Base-by-base conservation (phyloP, 2,888 invertebrate species). In the Plebejus anna region DNA sequence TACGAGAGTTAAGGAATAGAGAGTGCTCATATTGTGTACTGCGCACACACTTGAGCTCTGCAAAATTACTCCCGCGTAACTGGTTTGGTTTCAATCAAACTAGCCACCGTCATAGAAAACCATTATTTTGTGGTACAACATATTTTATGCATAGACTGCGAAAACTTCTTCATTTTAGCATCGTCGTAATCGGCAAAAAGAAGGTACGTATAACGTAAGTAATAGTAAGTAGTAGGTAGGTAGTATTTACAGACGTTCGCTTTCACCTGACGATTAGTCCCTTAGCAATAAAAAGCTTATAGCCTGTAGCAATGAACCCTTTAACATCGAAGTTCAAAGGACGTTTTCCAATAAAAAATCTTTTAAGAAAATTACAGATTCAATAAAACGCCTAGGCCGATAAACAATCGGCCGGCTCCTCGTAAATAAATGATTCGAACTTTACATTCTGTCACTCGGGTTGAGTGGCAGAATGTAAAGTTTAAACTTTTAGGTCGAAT, bases 401-500 rank as follows among this genome's bases (percentile, higher is more conserved):
- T 32, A 66, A 36, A 32, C 66, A 66, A 66, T 66, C 32, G 32
- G 5, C 32, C 32, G 32, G 11, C 28, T 36, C 36, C 66, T 36
- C 32, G 66, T 66, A 66, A 66, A 66, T 32, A 73, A 72, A 72
- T 13, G 22, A 32, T 51, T 73, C 55, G 55, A 73, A 32, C 28
- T 55, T 73, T 73, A 32, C 55, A 42, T 32, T 51, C 51, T 73
- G 51, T 32, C 51, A 73, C 51, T 55, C 32, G n/a, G n/a, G n/a
- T n/a, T n/a, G n/a, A n/a, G n/a, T n/a, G n/a, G n/a, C n/a, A n/a
- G n/a, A n/a, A n/a, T n/a, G n/a, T n/a, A n/a, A n/a, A n/a, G n/a
- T n/a, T n/a, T n/a, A n/a, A n/a, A n/a, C n/a, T 51, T 73, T 73
- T 47, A 73, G 36, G 51, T 73, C 28, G 55, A 73, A 73, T 51